Evolutionary conservation across 2,888 invertebrate genomes (phyloP).

Genomic region (Synergus laeviventris): DNA sequence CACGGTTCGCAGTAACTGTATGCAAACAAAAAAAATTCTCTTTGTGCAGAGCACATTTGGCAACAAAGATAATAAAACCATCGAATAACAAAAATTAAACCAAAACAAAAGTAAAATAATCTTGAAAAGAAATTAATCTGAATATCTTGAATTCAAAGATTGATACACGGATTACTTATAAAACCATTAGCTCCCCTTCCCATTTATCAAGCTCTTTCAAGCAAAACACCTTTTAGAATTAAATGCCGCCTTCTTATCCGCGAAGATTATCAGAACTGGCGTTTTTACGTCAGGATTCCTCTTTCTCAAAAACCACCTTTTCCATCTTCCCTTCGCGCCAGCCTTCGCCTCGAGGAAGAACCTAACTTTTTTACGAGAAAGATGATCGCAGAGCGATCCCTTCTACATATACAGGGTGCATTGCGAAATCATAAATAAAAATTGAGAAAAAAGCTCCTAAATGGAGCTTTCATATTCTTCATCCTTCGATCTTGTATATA

Average conservation of each 20-base stretch:
- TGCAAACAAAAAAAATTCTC: conserved; percentile 15
- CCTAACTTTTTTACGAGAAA: conserved; percentile 27
- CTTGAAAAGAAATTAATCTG: neutral
- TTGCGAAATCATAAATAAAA: neutral
- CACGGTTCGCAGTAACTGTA: conserved; percentile 20
- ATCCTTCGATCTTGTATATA: neutral
- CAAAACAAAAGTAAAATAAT: neutral
- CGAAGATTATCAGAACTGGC: conserved; percentile 22
- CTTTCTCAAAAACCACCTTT: conserved; percentile 20
- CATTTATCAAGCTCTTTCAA: conserved; percentile 14
- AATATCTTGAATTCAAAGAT: neutral
- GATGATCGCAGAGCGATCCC: conserved; percentile 32
- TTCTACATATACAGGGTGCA: conserved; percentile 4
- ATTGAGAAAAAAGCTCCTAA: neutral
- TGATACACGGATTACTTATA: neutral
- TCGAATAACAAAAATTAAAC: neutral
- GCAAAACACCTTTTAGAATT: conserved; percentile 4
- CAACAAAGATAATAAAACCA: neutral
- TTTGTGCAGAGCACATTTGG: neutral
- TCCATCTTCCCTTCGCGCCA: neutral
- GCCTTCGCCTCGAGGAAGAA: conserved; percentile 29
- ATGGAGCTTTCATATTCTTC: neutral
- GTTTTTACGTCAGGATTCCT: conserved; percentile 31
- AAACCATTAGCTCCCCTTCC: neutral
- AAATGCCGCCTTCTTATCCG: conserved; percentile 23